Base-by-base conservation (phyloP, 2,797 vertebrate genomes). In the Sphenopsis melanotis region DNA sequence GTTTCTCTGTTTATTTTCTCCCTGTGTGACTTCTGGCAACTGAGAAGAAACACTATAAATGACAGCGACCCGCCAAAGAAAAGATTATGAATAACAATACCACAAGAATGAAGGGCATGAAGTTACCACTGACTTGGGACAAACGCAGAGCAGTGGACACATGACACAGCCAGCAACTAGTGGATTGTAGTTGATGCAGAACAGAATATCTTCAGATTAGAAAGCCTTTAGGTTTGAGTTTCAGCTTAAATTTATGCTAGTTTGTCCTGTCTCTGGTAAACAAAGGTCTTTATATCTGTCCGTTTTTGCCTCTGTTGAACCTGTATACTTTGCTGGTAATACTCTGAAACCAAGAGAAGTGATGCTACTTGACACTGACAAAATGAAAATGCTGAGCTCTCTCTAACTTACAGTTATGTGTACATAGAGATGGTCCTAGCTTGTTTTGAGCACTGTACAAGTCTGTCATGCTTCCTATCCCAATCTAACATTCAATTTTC, bases 21-120 rank as follows among this genome's bases (percentile, higher is more conserved):
- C 53, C 76, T 94, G 91, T 84, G 88, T 86, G 94, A 95, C 87
- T 93, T 93, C 87, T 96, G 94, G 89, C 92, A 95, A 42, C 47
- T 66, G 69, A 92, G 79, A 93, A 88, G 82, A 89, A 89, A 81
- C 5, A 6, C 55, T 95, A 11, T 84, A 92, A 94, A 91, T 86
- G 95, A 93, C 82, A 88, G 37, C 5, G 68, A 76, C 47, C 14
- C 1, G 72, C 89, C 89, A 96, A 97, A 93, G 80, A 96, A 95
- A 97, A 96, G 92, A 93, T 95, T 89, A 53, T 91, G 89, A 93
- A 71, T 92, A 96, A 95, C 87, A 97, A 95, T 89, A 94, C 94
- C 93, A 49, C 90, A 95, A 86, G 84, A 94, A 95, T 56, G 65
- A 93, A 79, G 84, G 82, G 72, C 90, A 92, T 87, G 90, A 87